phyloP scores from a whole-genome alignment of 2,113 vertebrate species.

The Mobula birostris region DNA sequence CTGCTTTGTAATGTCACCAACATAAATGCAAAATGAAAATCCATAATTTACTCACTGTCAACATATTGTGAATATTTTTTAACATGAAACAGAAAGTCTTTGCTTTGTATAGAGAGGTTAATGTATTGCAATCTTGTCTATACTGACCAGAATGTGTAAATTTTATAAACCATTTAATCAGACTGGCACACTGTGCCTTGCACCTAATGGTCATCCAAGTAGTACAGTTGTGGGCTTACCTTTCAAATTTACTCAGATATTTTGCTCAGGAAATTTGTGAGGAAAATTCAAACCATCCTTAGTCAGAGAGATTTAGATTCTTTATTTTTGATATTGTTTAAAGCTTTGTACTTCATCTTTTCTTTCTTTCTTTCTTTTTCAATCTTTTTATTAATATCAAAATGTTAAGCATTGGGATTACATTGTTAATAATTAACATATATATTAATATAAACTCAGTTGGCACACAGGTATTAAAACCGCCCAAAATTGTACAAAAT shows the following conservation, averaged over 20 bases:
- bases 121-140: constrained; percentile 3
- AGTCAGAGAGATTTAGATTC: neutral
- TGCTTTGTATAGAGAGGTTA: neutral
- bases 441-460: too few relatives aligned
- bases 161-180: neutral
- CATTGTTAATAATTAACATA: too few relatives aligned
- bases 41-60: neutral
- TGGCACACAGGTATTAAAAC: too few relatives aligned
- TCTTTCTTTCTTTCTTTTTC: too few relatives aligned
- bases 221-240: neutral
- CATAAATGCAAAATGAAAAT: neutral
- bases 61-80: neutral
- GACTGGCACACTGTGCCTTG: neutral
- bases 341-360: neutral
- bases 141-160: neutral
- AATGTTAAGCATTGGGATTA: too few relatives aligned
- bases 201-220: neutral
- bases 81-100: neutral
- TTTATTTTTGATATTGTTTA: neutral
- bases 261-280: neutral
- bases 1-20: neutral
- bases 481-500: too few relatives aligned
- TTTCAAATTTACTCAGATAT: neutral
- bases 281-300: neutral
- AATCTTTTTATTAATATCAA: too few relatives aligned